phyloP scores from a whole-genome alignment of 2,113 vertebrate species.

The Tinamus guttatus region DNA sequence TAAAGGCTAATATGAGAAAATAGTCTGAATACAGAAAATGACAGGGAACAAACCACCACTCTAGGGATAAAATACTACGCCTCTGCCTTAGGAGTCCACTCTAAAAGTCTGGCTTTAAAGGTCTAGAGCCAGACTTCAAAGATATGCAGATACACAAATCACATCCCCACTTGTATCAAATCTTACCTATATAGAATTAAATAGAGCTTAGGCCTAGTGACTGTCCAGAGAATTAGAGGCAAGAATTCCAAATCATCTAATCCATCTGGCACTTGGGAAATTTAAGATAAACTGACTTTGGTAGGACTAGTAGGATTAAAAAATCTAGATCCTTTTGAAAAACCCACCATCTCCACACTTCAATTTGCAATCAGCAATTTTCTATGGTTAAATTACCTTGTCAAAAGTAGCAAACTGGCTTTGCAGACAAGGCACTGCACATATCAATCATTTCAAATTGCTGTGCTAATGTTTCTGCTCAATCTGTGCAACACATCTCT shows the following conservation, averaged over 20 bases:
- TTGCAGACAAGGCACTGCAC: neutral
- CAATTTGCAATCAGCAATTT: constrained; percentile 1
- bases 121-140: neutral
- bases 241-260: neutral
- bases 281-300: neutral
- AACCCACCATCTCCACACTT: neutral
- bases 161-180: neutral
- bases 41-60: neutral
- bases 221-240: neutral
- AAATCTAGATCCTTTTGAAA: neutral
- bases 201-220: neutral
- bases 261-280: neutral
- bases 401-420: neutral
- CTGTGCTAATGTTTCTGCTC: neutral
- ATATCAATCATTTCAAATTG: neutral
- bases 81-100: neutral
- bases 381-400: neutral
- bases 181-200: neutral
- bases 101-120: neutral
- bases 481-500: neutral
- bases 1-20: neutral
- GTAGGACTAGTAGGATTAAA: neutral
- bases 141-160: neutral
- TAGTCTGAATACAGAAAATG: rapidly evolving
- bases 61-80: neutral